phyloP scores from a whole-genome alignment of 1,140 invertebrate genomes.

The Propsilocerus akamusi region DNA sequence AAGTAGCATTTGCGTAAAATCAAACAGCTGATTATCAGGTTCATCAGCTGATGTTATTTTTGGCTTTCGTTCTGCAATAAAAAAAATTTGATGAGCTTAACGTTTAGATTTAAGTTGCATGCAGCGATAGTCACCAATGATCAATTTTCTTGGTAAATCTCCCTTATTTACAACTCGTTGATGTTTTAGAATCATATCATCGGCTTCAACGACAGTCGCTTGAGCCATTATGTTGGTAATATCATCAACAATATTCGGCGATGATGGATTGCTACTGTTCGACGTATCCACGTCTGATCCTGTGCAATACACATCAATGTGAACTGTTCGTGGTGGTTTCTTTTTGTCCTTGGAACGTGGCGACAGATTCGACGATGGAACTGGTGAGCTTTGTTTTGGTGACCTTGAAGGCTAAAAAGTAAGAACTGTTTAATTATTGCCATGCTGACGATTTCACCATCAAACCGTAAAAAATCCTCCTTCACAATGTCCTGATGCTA shows the following conservation, averaged over 20 bases:
- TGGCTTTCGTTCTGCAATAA: background rate
- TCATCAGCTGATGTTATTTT: conserved; percentile 9
- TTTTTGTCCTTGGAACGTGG: conserved; percentile 18
- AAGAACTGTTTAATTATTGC: conserved; percentile 11
- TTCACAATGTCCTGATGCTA: conserved; percentile 8
- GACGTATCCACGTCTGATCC: conserved; percentile 36
- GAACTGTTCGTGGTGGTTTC: conserved; percentile 47
- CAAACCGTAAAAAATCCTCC: conserved; percentile 21
- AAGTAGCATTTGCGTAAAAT: background rate
- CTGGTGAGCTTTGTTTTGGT: conserved; percentile 14
- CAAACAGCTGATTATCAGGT: conserved; percentile 2
- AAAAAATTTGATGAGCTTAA: background rate
- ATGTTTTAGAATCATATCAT: conserved; percentile 37
- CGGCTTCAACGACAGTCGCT: conserved; percentile 39
- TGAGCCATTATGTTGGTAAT: conserved; percentile 31
- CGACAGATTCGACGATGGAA: conserved; percentile 11
- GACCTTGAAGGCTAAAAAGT: conserved; percentile 9
- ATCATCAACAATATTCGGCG: conserved; percentile 13
- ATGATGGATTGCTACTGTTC: conserved; percentile 8
- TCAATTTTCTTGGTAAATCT: conserved; percentile 25
- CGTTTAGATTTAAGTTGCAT: background rate
- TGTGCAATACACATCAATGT: conserved; percentile 61
- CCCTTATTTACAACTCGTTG: conserved; percentile 23
- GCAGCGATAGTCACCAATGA: conserved; percentile 1
- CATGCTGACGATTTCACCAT: background rate